Base-by-base conservation (phyloP, 2,113 vertebrate species). In the Chroicocephalus ridibundus region DNA sequence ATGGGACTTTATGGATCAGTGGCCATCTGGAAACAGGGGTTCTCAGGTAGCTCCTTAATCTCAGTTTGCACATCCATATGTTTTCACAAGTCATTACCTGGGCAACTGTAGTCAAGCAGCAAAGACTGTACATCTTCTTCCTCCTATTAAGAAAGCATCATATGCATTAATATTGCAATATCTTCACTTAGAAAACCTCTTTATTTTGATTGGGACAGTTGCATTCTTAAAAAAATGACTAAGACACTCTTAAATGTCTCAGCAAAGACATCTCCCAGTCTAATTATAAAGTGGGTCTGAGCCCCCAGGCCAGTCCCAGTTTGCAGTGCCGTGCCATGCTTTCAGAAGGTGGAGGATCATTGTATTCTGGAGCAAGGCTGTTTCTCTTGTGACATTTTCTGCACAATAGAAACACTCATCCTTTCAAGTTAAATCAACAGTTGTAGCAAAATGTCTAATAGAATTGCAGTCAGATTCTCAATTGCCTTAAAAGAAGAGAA, bases 371-470 rank as follows among this genome's bases (percentile, higher is more conserved):
- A 32, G 54, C 16, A n/a, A 62, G 17, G n/a, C n/a, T 92, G 46
- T 78, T 93, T 60, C 76, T 81, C 0, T 44, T 90, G 75, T 83
- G 92, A 52, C 42, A 36, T 74, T 83, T 91, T 77, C 49, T 88
- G 68, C 34, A 54, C 75, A 36, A 42, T 61, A 90, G 82, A 94
- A 94, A 32, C 84, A 61, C 70, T 95, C 62, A 61, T 86, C 42
- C 20, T 90, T 95, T 75, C 90, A 55, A 86, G 76, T 60, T 75
- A 96, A 86, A 96, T 80, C 90, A 81, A 86, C 90, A 94, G 18
- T 81, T 78, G 80, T 64, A 93, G 88, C 72, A 79, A 90, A 95
- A 90, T 55, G 68, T 64, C 76, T 24, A 61, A 76, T 36, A 92
- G 61, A 75, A 90, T 79, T 91, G 80, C 86, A 93, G 71, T 81